phyloP scores from a whole-genome alignment of 2,113 vertebrate genomes.

The Ariopsis seemanni region DNA sequence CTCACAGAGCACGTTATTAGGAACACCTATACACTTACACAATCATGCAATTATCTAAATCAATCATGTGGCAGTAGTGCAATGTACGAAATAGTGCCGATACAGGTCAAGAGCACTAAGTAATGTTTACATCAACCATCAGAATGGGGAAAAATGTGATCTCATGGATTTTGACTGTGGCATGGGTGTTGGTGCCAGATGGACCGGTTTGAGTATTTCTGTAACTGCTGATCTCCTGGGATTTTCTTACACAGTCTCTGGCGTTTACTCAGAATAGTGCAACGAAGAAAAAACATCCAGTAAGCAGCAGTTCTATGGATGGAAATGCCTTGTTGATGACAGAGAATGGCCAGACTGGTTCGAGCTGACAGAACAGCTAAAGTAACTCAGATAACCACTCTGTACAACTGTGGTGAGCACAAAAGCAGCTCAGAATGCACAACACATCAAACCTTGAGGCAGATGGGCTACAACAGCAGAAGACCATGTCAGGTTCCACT shows the following conservation, averaged over 20 bases:
- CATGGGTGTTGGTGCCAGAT: not conserved
- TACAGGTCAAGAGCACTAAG: not conserved
- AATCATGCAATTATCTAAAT: not conserved
- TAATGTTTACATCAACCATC: not conserved
- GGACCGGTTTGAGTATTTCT: not conserved
- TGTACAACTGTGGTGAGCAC: not conserved
- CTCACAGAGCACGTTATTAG: not conserved
- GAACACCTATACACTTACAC: not conserved
- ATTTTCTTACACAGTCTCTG: not conserved
- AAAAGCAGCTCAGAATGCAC: not conserved
- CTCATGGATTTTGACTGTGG: not conserved
- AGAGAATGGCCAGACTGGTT: not conserved
- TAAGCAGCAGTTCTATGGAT: not conserved
- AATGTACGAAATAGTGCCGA: not conserved
- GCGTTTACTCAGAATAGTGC: not conserved
- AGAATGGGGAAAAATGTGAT: not conserved
- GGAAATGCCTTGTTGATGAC: not conserved
- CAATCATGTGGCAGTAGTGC: not conserved
- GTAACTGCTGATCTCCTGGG: not conserved
- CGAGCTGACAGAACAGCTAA: not conserved
- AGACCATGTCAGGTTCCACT: not conserved
- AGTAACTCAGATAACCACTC: not conserved
- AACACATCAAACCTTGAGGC: not conserved
- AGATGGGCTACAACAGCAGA: not conserved
- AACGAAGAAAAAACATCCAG: not conserved